Evolutionary conservation across 2,113 vertebrate genomes (phyloP).

Genomic region (Silurus glanis): DNA sequence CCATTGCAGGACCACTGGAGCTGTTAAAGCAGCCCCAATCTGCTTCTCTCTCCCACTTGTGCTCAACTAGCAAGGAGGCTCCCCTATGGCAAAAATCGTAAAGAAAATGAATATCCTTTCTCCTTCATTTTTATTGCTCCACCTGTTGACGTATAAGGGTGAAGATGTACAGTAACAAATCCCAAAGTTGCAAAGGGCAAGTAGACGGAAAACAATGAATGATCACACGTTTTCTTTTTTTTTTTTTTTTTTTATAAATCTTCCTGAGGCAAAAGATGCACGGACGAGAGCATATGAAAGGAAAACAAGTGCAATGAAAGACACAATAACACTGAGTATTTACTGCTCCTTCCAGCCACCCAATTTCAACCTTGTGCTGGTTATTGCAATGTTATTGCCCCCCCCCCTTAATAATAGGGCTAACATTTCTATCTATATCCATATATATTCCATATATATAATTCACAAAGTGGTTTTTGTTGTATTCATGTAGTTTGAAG

Average conservation of each 20-base stretch:
- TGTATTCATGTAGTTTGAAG: too few relatives aligned
- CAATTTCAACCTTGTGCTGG: slow-evolving; percentile 4
- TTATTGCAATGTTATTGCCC: slow-evolving; percentile 26
- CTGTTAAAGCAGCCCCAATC: slow-evolving; percentile 65
- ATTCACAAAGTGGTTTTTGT: too few relatives aligned
- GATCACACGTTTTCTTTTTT: neutral
- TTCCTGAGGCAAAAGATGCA: slow-evolving; percentile 4
- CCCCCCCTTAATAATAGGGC: too few relatives aligned
- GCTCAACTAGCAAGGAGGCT: slow-evolving; percentile 56
- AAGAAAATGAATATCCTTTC: slow-evolving; percentile 39
- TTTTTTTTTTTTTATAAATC: neutral
- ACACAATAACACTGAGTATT: slow-evolving; percentile 25
- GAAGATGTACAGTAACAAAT: slow-evolving; percentile 12
- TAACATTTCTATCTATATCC: too few relatives aligned
- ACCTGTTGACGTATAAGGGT: slow-evolving; percentile 16
- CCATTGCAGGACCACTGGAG: slow-evolving; percentile 40
- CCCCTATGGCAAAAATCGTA: slow-evolving; percentile 32
- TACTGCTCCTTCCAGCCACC: slow-evolving; percentile 20
- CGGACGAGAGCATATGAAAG: neutral
- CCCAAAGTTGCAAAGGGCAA: slow-evolving; percentile 21
- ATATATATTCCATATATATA: too few relatives aligned
- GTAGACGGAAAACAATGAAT: slow-evolving; percentile 21
- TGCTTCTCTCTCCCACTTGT: slow-evolving; percentile 64
- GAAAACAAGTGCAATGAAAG: slow-evolving; percentile 16
- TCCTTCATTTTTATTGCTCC: slow-evolving; percentile 18